Conservation (phyloP, 2,888 invertebrate species). For the Eucera pruinosa region DNA sequence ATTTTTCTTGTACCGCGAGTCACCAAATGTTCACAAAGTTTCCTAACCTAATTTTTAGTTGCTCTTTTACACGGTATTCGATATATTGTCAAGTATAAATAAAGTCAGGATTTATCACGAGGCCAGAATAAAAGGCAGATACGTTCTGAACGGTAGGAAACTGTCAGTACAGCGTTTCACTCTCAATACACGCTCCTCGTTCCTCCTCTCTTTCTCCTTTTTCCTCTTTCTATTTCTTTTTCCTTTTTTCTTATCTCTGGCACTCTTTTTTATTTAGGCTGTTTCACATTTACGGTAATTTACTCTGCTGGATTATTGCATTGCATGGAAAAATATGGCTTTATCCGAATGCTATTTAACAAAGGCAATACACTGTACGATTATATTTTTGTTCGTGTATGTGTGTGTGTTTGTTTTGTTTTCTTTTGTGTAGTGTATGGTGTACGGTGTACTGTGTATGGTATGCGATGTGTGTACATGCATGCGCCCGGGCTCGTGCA, state of each 20-base stretch:
- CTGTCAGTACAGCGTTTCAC: constrained; percentile 58
- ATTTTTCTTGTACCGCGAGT: constrained; percentile 45
- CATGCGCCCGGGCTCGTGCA: not conserved
- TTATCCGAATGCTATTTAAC: constrained; percentile 83
- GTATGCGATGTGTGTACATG: constrained; percentile 13
- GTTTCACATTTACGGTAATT: constrained; percentile 73
- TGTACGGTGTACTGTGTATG: no score
- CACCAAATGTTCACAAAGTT: constrained; percentile 53
- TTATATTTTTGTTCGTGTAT: constrained; percentile 56
- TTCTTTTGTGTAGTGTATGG: no score
- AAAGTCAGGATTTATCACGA: constrained; percentile 67
- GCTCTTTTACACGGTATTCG: constrained; percentile 63
- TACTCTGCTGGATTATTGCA: constrained; percentile 82
- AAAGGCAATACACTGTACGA: constrained; percentile 82
- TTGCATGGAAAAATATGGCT: constrained; percentile 84
- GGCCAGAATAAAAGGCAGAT: constrained; percentile 72
- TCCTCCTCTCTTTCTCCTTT: not conserved
- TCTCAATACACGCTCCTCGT: constrained; percentile 24
- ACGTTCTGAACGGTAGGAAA: constrained; percentile 67
- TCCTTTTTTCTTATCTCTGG: constrained; percentile 67
- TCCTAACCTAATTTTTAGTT: constrained; percentile 65
- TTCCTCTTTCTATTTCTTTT: constrained; percentile 20
- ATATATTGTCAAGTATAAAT: constrained; percentile 72
- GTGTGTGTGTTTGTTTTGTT: constrained; percentile 11
- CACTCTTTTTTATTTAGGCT: constrained; percentile 77